phyloP scores from a whole-genome alignment of 37 sponge, comb jelly and placozoan genomes.

The Chondrosia reniformis region DNA sequence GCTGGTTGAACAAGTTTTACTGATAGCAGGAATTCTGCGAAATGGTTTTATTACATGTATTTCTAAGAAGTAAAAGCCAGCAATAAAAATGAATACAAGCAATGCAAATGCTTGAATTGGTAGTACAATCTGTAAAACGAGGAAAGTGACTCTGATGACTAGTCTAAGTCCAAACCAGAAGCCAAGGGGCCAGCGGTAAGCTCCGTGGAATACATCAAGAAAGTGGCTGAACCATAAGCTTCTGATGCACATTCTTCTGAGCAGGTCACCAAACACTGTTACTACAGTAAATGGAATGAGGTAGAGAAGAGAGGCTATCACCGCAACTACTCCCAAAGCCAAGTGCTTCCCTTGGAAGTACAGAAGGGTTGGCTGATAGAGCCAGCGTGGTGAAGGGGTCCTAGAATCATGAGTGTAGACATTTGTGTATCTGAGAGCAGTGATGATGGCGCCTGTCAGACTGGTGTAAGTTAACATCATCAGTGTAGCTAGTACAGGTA shows the following conservation, averaged over 20 bases:
- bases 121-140: background rate
- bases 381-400: background rate
- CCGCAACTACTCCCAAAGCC: background rate
- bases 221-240: conserved; percentile 13
- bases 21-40: no score
- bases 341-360: conserved; percentile 20
- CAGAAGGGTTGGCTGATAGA: background rate
- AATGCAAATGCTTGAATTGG: no score
- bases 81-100: no score
- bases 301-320: background rate
- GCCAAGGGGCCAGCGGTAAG: background rate
- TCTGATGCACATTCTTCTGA: background rate
- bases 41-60: no score
- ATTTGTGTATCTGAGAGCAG: conserved; percentile 9
- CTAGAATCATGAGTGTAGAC: conserved; percentile 21
- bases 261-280: conserved; percentile 13
- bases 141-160: background rate
- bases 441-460: conserved; percentile 13
- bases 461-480: conserved; percentile 26
- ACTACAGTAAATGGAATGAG: background rate
- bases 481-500: conserved; percentile 41
- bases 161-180: conserved; percentile 6
- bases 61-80: no score
- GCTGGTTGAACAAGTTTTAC: no score
- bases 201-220: conserved; percentile 8